A percentile compares a stretch with the other conserved stretches of the same genome.
These are phyloP conservation scores for Tenthredo scrophulariae DNA, from an alignment of 2,888 invertebrate genomes.

Conservation along the genomic window DNA sequence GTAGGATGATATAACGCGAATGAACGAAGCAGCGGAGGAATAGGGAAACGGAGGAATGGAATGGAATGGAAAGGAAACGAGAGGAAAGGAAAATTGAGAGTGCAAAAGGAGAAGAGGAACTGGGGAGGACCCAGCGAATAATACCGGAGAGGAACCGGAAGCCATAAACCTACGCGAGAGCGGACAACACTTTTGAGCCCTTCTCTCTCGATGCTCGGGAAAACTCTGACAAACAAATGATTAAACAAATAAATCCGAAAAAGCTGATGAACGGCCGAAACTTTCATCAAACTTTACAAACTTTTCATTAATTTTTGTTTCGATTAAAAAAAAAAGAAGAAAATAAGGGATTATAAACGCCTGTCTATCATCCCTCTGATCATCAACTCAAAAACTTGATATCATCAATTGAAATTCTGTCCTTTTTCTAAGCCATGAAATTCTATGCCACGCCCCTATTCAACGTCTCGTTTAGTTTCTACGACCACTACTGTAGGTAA, in stretches of 20 bases:
- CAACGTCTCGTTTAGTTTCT: slow-evolving; percentile 39
- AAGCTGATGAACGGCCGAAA: background rate
- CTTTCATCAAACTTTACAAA: background rate
- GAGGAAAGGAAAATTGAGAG: background rate
- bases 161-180: slow-evolving; percentile 72
- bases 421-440: background rate
- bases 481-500: background rate
- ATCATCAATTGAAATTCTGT: background rate
- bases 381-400: background rate
- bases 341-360: no score
- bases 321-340: no score
- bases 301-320: no score
- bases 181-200: slow-evolving; percentile 66
- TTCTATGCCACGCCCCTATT: slow-evolving; percentile 22
- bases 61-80: background rate
- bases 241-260: background rate
- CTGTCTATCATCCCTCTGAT: no score
- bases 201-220: slow-evolving; percentile 39
- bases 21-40: slow-evolving; percentile 67
- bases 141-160: slow-evolving; percentile 71
- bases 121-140: background rate
- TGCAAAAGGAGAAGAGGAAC: background rate
- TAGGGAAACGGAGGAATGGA: background rate
- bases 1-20: slow-evolving; percentile 62
- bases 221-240: background rate